These are phyloP conservation scores for Timema cristinae DNA, from an alignment of 2,888 invertebrate genomes.

Conservation along the genomic window DNA sequence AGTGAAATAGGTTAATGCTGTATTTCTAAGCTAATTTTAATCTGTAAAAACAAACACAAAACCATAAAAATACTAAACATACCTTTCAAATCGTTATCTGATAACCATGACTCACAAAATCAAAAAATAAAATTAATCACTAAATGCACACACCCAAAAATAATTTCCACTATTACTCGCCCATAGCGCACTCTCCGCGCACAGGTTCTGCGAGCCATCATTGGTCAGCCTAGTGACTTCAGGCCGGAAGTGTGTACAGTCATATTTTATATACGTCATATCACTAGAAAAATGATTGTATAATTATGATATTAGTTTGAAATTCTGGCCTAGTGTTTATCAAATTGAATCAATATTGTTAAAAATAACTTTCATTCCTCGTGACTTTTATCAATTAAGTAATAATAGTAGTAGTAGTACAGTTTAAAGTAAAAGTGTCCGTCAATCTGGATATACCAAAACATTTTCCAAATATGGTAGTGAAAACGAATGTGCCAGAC, in stretches of 20 bases:
- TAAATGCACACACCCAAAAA: constrained; percentile 27
- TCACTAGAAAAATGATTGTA: no score
- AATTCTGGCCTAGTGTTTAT: no score
- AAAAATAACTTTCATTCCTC: no score
- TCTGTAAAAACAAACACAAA: not conserved
- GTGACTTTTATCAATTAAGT: no score
- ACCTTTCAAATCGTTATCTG: constrained; percentile 24
- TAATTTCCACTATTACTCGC: constrained; percentile 16
- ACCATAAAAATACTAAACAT: constrained; percentile 20
- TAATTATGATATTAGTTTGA: no score
- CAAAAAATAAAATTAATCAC: constrained; percentile 23
- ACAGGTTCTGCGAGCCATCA: not conserved
- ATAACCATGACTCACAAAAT: constrained; percentile 27
- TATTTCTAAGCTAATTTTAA: not conserved
- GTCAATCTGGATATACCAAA: no score
- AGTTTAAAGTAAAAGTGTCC: no score
- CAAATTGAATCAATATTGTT: no score
- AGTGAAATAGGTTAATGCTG: not conserved
- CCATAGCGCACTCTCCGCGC: constrained; percentile 18
- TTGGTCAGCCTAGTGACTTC: constrained; percentile 20
- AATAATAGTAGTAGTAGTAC: no score
- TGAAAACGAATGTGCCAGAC: no score
- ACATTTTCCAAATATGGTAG: no score
- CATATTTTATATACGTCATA: not conserved
- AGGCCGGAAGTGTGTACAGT: constrained; percentile 21